A percentile compares a stretch with the other conserved stretches of the same genome.
Evolutionary conservation across 1,140 invertebrate species (phyloP).

Genomic region (Sycobia sp.): DNA sequence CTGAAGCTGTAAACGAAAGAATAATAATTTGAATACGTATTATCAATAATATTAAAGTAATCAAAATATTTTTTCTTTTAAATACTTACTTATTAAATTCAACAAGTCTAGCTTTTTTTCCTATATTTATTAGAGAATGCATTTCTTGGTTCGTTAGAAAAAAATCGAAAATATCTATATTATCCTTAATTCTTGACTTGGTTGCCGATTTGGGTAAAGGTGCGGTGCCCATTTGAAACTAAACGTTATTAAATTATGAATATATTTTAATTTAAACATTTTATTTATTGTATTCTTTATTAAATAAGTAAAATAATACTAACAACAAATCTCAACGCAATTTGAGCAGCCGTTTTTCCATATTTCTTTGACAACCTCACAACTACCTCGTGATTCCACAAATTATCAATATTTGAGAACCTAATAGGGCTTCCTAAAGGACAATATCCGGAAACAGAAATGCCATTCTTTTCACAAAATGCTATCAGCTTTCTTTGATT

Average conservation of each 20-base stretch:
- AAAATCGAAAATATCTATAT: slow-evolving; percentile 78
- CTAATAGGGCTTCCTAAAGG: slow-evolving; percentile 70
- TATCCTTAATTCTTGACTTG: slow-evolving; percentile 70
- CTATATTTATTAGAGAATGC: slow-evolving; percentile 36
- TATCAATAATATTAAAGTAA: slow-evolving; percentile 2
- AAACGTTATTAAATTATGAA: slow-evolving; percentile 28
- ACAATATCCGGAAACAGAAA: slow-evolving; percentile 80
- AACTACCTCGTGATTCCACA: slow-evolving; percentile 62
- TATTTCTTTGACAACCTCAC: slow-evolving; percentile 68
- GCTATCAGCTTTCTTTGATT: slow-evolving; percentile 77
- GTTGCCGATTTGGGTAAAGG: slow-evolving; percentile 79
- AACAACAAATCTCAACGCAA: slow-evolving; percentile 73
- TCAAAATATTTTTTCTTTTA: too few species aligned
- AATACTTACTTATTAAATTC: slow-evolving; percentile 39
- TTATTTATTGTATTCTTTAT: slow-evolving; percentile 1
- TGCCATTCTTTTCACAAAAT: slow-evolving; percentile 71
- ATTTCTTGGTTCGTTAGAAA: slow-evolving; percentile 69
- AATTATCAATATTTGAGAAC: slow-evolving; percentile 31
- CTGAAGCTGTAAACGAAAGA: slow-evolving; percentile 40
- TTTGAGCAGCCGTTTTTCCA: slow-evolving; percentile 71
- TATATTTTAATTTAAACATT: neutral
- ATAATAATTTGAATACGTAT: neutral
- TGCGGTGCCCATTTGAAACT: slow-evolving; percentile 45
- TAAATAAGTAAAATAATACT: slow-evolving; percentile 32
- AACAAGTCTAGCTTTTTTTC: slow-evolving; percentile 44